Conservation (phyloP, 2,888 invertebrate species). For the Adela reaumurella region DNA sequence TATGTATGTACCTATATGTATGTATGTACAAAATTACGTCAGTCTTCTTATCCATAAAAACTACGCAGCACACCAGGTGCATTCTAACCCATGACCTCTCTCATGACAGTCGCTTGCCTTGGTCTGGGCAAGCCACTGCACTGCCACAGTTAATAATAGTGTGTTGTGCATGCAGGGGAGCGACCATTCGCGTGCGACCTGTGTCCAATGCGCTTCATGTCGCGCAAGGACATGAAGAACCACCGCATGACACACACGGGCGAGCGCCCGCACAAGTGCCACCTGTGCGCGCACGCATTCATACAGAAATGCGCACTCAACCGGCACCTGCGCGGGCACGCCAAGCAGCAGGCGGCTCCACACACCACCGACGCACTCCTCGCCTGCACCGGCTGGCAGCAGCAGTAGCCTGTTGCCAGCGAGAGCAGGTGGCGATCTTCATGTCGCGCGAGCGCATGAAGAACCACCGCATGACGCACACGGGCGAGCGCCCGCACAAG, state of each 20-base stretch:
- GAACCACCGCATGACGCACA: constrained; percentile 80
- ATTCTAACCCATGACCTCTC: too few species aligned
- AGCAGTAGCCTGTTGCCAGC: too few species aligned
- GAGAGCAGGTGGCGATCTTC: too few species aligned
- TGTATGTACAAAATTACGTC: too few species aligned
- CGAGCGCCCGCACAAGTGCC: constrained; percentile 38
- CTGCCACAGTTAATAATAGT: constrained; percentile 6
- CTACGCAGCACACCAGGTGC: too few species aligned
- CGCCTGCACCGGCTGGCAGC: neutral
- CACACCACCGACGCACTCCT: neutral
- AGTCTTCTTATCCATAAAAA: too few species aligned
- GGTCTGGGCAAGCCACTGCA: too few species aligned
- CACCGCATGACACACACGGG: constrained; percentile 43
- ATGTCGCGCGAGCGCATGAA: too few species aligned
- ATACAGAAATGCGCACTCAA: constrained; percentile 40
- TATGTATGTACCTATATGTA: too few species aligned
- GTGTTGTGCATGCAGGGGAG: constrained; percentile 1
- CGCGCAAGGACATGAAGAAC: constrained; percentile 32
- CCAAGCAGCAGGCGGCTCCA: constrained; percentile 3
- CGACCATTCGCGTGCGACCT: constrained; percentile 30
- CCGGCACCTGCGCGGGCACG: constrained; percentile 43
- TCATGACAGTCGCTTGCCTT: too few species aligned
- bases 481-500: constrained; percentile 87
- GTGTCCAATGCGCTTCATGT: constrained; percentile 35
- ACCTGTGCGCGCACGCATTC: constrained; percentile 35